A percentile compares a stretch with the other conserved stretches of the same genome.
These are phyloP conservation scores for Hirtodrosophila cameraria DNA, from an alignment of 2,888 invertebrate genomes.

Conservation along the genomic window DNA sequence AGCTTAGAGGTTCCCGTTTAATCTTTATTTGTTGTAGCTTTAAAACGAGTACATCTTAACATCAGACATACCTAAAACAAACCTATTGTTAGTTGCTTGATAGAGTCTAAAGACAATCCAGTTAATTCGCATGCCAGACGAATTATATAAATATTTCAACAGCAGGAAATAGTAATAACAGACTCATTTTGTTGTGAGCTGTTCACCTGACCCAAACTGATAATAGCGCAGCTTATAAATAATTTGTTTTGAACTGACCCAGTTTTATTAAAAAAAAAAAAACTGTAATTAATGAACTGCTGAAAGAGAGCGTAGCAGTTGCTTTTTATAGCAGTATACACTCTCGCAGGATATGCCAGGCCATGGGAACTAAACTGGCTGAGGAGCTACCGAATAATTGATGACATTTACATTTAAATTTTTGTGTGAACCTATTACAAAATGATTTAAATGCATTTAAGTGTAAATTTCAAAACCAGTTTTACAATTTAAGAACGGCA, in stretches of 20 bases:
- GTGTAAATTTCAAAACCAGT: slow-evolving; percentile 61
- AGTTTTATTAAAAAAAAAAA: too few relatives aligned
- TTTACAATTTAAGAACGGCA: slow-evolving; percentile 48
- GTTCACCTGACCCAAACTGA: slow-evolving; percentile 12
- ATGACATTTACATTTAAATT: slow-evolving; percentile 70
- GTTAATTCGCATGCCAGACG: too few relatives aligned
- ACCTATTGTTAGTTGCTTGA: too few relatives aligned
- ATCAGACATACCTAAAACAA: too few relatives aligned
- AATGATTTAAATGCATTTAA: slow-evolving; percentile 69
- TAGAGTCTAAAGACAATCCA: too few relatives aligned
- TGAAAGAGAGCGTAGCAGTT: too few relatives aligned
- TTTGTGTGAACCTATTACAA: slow-evolving; percentile 49
- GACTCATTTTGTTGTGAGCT: slow-evolving; percentile 9
- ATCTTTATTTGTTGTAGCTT: too few relatives aligned
- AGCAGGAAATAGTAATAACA: background rate
- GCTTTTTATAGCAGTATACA: too few relatives aligned
- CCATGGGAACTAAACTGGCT: slow-evolving; percentile 28
- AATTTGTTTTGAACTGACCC: slow-evolving; percentile 12
- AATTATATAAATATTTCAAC: too few relatives aligned
- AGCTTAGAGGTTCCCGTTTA: too few relatives aligned
- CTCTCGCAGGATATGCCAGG: background rate
- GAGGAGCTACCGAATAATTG: slow-evolving; percentile 40
- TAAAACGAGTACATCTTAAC: too few relatives aligned
- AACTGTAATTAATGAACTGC: too few relatives aligned
- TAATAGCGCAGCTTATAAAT: slow-evolving; percentile 1